These are phyloP conservation scores for Heliocidaris erythrogramma DNA, from an alignment of 35 echinoderm and acorn worm genomes.

Conservation along the genomic window DNA sequence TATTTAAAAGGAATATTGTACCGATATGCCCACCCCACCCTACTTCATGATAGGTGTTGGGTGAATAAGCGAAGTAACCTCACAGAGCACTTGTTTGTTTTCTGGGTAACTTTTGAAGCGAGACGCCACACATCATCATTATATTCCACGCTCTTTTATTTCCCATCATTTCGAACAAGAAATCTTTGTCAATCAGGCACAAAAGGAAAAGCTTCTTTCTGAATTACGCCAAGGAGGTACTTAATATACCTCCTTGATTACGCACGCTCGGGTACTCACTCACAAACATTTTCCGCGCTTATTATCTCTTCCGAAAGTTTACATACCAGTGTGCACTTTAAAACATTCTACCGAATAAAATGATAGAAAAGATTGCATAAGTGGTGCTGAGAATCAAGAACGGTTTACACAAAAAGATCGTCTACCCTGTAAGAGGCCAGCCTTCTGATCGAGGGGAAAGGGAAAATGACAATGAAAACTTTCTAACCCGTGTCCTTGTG, in stretches of 20 bases:
- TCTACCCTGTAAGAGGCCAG: not conserved
- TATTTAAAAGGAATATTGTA: not conserved
- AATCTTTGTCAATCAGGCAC: not conserved
- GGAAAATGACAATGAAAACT: not conserved
- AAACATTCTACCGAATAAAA: not conserved
- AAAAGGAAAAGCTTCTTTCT: not conserved
- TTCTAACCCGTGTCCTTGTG: too few relatives aligned
- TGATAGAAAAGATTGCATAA: not conserved
- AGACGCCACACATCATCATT: not conserved
- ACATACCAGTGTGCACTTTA: not conserved
- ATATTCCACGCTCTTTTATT: not conserved
- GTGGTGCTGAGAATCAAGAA: not conserved
- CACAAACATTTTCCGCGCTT: not conserved
- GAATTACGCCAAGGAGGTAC: too few relatives aligned
- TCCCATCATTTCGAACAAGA: not conserved
- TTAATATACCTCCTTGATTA: too few relatives aligned
- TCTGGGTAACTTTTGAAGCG: not conserved
- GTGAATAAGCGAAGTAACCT: not conserved
- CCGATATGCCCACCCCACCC: not conserved
- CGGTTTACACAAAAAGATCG: not conserved
- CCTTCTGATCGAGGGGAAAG: not conserved
- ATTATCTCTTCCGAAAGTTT: not conserved
- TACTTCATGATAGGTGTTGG: not conserved
- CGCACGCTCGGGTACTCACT: not conserved
- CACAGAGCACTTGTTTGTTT: not conserved